Percentiles rank a stretch among this genome's conserved stretches.
These are phyloP conservation scores for Hybos culiciformis DNA, from an alignment of 2,888 invertebrate genomes.

Conservation along the genomic window DNA sequence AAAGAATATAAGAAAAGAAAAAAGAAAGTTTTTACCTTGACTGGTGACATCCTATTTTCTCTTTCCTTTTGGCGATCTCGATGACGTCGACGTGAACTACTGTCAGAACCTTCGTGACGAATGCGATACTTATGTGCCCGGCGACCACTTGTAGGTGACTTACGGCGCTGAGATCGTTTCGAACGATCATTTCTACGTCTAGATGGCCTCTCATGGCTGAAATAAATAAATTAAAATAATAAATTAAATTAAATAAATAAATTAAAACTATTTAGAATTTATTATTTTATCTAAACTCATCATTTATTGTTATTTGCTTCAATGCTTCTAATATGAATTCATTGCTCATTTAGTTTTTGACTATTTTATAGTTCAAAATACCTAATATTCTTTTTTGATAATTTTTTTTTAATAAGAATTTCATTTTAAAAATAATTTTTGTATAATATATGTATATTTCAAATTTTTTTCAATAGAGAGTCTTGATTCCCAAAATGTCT, in stretches of 20 bases:
- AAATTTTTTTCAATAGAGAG: too few relatives aligned
- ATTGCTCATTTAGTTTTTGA: conserved; percentile 11
- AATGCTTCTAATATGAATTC: conserved; percentile 9
- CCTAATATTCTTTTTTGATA: too few relatives aligned
- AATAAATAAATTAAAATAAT: conserved; percentile 14
- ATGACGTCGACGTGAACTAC: conserved; percentile 31
- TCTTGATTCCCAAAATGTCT: too few relatives aligned
- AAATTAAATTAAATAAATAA: not conserved
- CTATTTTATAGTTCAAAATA: too few relatives aligned
- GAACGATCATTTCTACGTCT: conserved; percentile 69
- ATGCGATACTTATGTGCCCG: conserved; percentile 51
- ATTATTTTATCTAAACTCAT: not conserved
- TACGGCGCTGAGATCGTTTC: conserved; percentile 72
- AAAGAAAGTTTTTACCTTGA: conserved; percentile 36
- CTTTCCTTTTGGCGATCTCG: conserved; percentile 35
- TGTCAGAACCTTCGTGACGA: conserved; percentile 30
- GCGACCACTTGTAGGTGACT: conserved; percentile 63
- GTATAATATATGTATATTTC: too few relatives aligned
- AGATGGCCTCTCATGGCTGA: conserved; percentile 50
- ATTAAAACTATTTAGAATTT: not conserved
- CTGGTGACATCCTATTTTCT: conserved; percentile 29
- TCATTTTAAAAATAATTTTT: too few relatives aligned
- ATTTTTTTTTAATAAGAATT: too few relatives aligned
- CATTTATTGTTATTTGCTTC: too few relatives aligned
- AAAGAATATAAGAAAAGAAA: conserved; percentile 19